These are phyloP conservation scores for Scleropages formosus DNA, from an alignment of 2,797 vertebrate genomes.

Conservation along the genomic window DNA sequence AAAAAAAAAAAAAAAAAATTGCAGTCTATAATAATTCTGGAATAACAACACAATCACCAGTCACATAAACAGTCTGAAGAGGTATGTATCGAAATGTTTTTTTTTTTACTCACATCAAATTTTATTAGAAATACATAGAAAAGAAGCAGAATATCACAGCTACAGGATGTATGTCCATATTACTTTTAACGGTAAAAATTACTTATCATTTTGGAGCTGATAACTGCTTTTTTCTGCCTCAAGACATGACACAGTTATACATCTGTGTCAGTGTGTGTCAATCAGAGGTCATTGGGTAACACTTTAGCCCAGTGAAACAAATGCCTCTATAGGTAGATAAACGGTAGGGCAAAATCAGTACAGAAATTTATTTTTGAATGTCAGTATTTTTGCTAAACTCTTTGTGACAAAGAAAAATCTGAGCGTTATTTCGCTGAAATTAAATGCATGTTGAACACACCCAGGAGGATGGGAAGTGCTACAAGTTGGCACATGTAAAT, in stretches of 20 bases:
- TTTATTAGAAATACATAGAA: conserved; percentile 36
- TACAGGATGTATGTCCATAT: not conserved
- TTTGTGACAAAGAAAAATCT: too few species aligned
- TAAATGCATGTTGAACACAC: not conserved
- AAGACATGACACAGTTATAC: not conserved
- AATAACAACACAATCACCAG: not conserved
- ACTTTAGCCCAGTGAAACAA: not conserved
- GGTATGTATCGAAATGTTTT: not conserved
- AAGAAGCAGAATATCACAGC: conserved; percentile 24
- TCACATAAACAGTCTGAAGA: not conserved
- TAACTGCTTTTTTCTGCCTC: not conserved
- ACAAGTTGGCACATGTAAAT: not conserved
- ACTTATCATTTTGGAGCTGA: not conserved
- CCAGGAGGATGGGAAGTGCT: not conserved
- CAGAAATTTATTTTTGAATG: not conserved
- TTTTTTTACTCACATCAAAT: conserved; percentile 21
- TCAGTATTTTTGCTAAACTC: not conserved
- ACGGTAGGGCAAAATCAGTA: not conserved
- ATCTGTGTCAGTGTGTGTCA: not conserved
- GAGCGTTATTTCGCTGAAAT: too few species aligned
- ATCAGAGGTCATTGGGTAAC: not conserved
- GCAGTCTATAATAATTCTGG: not conserved
- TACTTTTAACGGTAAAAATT: not conserved
- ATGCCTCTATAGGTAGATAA: not conserved
- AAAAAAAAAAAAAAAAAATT: too few species aligned